Base-by-base conservation (phyloP, 2,888 invertebrate genomes). In the Halictus quadricinctus region DNA sequence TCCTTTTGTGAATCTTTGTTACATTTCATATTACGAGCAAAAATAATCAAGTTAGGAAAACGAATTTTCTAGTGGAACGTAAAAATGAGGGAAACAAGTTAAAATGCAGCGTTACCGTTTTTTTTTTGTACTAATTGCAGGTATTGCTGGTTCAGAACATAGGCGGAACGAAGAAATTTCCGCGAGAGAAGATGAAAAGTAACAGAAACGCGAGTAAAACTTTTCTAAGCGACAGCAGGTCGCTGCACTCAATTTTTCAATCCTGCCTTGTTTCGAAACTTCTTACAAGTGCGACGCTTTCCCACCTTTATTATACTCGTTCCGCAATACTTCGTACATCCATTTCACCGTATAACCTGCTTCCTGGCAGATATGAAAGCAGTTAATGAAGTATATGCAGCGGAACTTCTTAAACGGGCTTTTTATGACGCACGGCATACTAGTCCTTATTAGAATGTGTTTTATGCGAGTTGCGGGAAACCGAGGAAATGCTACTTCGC, bases 261-360 rank as follows among this genome's bases (percentile, higher is more conserved):
- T 82, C 76, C 69, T 25, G 21, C 83, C 83, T 77, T 83, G 83
- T 83, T 82, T 60, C 60, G 83, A 43, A 82, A 82, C 83, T 83
- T 83, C 77, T 76, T 82, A 74, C 83, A 77, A 74, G n/a, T 15
- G 46, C n/a, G 41, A 73, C 82, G 58, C n/a, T 46, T 50, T 50
- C 50, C 76, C 29, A 36, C 73, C 3, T 82, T 82, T 74, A 82
- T 81, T 76, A 81, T 43, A 25, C 82, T 36, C 76, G 76, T 73
- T 60, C 15, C 58, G 29, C 69, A 54, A 81, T 83, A 73, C 58
- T 48, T 29, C 46, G 73, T 82, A 25, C 73, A 70, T 29, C 41
- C 72, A 76, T 77, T 74, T 74, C 58, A n/a, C 43, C 50, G 54
- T 58, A 41, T 25, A 83, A 76, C 54, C 18, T 46, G 76, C 48